These are phyloP conservation scores for Nycticryphes semicollaris DNA, from an alignment of 2,113 vertebrate species.

Conservation along the genomic window DNA sequence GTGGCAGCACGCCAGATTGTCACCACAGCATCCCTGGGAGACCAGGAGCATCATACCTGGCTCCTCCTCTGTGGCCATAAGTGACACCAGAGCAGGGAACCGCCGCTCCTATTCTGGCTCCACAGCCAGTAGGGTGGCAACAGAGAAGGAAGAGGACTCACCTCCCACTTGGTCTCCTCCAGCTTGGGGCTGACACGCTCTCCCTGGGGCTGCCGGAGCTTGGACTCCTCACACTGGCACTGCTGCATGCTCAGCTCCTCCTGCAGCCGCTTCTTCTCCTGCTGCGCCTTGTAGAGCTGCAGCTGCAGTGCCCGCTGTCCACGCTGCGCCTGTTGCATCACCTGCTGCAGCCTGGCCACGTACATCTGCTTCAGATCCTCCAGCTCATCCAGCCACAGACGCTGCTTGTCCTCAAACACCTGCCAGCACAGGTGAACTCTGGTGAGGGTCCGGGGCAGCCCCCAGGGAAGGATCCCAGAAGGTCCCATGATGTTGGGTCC, in stretches of 20 bases:
- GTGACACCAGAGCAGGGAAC: neutral
- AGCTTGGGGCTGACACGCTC: conserved; percentile 76
- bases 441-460: neutral
- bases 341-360: conserved; percentile 87
- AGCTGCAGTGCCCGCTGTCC: conserved; percentile 89
- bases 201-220: conserved; percentile 55
- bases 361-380: conserved; percentile 93
- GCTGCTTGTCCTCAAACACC: conserved; percentile 94
- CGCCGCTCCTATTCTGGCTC: fast-evolving
- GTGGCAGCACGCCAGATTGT: neutral
- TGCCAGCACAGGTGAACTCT: conserved; percentile 18
- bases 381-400: conserved; percentile 91
- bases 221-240: conserved; percentile 70
- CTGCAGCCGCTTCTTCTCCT: conserved; percentile 89
- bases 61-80: fast-evolving
- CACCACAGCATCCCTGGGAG: neutral
- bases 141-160: conserved; percentile 33
- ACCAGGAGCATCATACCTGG: fast-evolving
- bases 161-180: conserved; percentile 96
- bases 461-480: neutral
- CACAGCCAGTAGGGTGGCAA: neutral
- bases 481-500: neutral
- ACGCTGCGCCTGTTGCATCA: conserved; percentile 92
- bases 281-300: conserved; percentile 91
- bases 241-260: conserved; percentile 85